These are phyloP conservation scores for Uria aalge DNA, from an alignment of 2,113 vertebrate species.

Conservation along the genomic window DNA sequence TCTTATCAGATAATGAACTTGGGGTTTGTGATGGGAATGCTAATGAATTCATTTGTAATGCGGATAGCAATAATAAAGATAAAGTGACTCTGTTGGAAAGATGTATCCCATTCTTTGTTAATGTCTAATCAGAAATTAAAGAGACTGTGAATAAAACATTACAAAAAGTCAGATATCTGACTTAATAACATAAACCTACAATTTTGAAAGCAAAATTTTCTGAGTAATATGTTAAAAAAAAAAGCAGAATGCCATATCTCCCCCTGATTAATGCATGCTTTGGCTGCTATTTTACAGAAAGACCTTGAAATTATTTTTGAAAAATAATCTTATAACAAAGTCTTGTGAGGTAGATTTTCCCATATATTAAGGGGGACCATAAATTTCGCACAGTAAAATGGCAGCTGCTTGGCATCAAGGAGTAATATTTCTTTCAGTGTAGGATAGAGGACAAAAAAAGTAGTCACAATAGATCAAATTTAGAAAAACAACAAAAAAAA, in stretches of 20 bases:
- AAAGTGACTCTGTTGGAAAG: background rate
- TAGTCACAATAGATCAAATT: background rate
- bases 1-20: constrained; percentile 58
- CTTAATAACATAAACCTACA: background rate
- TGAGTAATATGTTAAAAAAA: background rate
- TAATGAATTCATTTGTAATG: constrained; percentile 38
- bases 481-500: background rate
- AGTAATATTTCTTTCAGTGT: background rate
- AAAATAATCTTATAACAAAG: background rate
- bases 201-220: background rate
- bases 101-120: background rate
- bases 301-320: background rate
- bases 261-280: background rate
- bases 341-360: background rate
- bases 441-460: background rate
- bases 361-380: background rate
- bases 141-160: background rate
- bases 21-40: constrained; percentile 7
- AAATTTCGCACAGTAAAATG: background rate
- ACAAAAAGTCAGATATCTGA: background rate
- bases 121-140: constrained; percentile 21
- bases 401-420: background rate
- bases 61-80: background rate
- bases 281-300: background rate
- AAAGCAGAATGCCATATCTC: background rate